phyloP scores from a whole-genome alignment of 2,888 invertebrate genomes.

The Xestobium rufovillosum region DNA sequence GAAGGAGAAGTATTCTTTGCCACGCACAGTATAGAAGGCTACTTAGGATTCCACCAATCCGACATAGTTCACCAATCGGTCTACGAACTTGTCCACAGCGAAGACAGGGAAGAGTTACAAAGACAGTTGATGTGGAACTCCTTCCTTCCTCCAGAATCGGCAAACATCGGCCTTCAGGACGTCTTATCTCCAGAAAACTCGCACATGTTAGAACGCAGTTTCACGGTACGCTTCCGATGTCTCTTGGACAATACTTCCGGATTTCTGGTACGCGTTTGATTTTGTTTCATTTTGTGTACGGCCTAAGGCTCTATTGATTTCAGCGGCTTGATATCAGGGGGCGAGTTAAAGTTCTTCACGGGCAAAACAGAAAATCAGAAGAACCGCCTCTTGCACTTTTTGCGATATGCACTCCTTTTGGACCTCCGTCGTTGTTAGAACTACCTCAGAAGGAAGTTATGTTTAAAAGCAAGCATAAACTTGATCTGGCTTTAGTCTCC shows the following conservation, averaged over 20 bases:
- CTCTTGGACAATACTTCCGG: conserved; percentile 98
- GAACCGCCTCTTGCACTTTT: conserved; percentile 92
- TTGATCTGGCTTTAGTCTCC: conserved; percentile 91
- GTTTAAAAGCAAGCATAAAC: conserved; percentile 99
- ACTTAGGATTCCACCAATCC: conserved; percentile 99
- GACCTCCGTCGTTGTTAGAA: conserved; percentile 93
- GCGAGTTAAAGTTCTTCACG: conserved; percentile 90
- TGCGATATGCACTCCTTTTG: conserved; percentile 98
- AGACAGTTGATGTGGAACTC: conserved; percentile 93
- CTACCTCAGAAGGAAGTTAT: conserved; percentile 98
- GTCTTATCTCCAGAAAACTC: conserved; percentile 82
- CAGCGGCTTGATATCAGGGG: conserved; percentile 98
- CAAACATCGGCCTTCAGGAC: conserved; percentile 76
- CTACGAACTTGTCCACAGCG: conserved; percentile 97
- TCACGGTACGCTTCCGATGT: conserved; percentile 98
- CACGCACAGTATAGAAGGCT: conserved; percentile 98
- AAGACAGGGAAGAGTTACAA: conserved; percentile 96
- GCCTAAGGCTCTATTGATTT: conserved; percentile 26
- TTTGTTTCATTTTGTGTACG: conserved; percentile 7
- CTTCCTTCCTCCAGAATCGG: conserved; percentile 73
- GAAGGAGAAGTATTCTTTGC: conserved; percentile 99
- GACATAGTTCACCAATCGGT: conserved; percentile 99
- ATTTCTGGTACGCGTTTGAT: conserved; percentile 70
- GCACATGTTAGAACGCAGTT: conserved; percentile 88
- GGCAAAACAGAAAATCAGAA: conserved; percentile 90